Conservation (phyloP, 2,797 vertebrate species). For the Vultur gryphus region DNA sequence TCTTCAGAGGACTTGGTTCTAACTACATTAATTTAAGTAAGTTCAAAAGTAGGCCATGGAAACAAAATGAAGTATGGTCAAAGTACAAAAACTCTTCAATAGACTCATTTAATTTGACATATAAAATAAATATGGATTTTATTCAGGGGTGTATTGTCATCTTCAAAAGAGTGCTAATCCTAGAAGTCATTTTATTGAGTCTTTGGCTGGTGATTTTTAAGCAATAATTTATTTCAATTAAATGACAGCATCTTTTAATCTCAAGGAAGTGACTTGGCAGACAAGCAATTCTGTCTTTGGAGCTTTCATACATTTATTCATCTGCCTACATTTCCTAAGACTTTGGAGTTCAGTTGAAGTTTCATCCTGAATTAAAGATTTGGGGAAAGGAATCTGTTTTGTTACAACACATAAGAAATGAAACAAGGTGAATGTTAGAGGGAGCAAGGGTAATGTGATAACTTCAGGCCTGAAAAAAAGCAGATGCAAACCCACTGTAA, state of each 20-base stretch:
- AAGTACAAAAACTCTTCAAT: slow-evolving; percentile 18
- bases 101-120: slow-evolving; percentile 12
- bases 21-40: slow-evolving; percentile 7
- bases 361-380: background rate
- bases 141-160: background rate
- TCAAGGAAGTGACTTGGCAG: slow-evolving; percentile 41
- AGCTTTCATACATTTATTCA: slow-evolving; percentile 46
- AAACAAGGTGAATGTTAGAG: background rate
- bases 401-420: background rate
- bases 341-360: slow-evolving; percentile 11
- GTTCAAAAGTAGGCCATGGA: slow-evolving; percentile 24
- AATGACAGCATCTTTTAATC: slow-evolving; percentile 62
- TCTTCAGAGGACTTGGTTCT: slow-evolving; percentile 4
- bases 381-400: background rate
- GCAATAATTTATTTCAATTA: slow-evolving; percentile 60
- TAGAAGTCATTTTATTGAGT: slow-evolving; percentile 26
- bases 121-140: slow-evolving; percentile 46
- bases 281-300: slow-evolving; percentile 22
- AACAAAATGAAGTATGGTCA: background rate
- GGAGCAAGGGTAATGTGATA: background rate
- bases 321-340: slow-evolving; percentile 1
- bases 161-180: slow-evolving; percentile 30
- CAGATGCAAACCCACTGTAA: background rate
- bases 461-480: background rate
- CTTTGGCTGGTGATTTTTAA: slow-evolving; percentile 23